A percentile compares a stretch with the other conserved stretches of the same genome.
phyloP scores from a whole-genome alignment of 2,113 vertebrate genomes.

The Nerophis lumbriciformis region DNA sequence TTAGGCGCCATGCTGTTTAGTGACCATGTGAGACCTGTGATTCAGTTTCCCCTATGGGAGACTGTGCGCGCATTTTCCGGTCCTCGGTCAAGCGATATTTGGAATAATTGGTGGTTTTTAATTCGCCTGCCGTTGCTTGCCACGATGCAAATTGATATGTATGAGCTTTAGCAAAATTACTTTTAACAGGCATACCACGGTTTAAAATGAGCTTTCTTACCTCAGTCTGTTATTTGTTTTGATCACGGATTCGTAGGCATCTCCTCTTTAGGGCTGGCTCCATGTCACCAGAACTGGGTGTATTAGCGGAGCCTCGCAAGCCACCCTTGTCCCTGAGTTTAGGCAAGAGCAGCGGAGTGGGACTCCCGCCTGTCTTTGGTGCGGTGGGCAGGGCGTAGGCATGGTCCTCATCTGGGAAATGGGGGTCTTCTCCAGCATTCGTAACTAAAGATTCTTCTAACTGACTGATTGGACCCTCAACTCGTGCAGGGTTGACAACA shows the following conservation, averaged over 20 bases:
- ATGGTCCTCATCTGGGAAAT: conserved; percentile 92
- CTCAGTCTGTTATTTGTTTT: conserved; percentile 84
- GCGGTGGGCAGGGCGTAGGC: conserved; percentile 90
- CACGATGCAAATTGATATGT: conserved; percentile 6
- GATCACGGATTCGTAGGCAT: conserved; percentile 96
- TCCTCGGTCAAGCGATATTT: conserved; percentile 19
- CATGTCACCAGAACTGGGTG: conserved; percentile 78
- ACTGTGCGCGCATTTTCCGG: conserved; percentile 25
- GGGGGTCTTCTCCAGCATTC: conserved; percentile 83
- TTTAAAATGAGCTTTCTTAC: conserved; percentile 38
- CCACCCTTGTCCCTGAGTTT: conserved; percentile 91
- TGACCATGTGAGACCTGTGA: conserved; percentile 55
- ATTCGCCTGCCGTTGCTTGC: conserved; percentile 8
- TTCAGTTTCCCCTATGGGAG: conserved; percentile 38
- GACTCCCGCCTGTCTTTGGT: conserved; percentile 83
- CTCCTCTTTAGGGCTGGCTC: conserved; percentile 93
- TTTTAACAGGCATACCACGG: background rate
- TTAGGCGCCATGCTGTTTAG: conserved; percentile 65
- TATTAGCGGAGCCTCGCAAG: conserved; percentile 76
- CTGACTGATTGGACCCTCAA: conserved; percentile 45
- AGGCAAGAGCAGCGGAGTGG: conserved; percentile 87
- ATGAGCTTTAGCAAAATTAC: background rate
- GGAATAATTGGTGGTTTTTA: conserved; percentile 23
- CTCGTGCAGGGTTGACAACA: conserved; percentile 64
- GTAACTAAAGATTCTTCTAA: conserved; percentile 74